phyloP scores from a whole-genome alignment of 2,797 vertebrate species.

The Alectoris magna region DNA sequence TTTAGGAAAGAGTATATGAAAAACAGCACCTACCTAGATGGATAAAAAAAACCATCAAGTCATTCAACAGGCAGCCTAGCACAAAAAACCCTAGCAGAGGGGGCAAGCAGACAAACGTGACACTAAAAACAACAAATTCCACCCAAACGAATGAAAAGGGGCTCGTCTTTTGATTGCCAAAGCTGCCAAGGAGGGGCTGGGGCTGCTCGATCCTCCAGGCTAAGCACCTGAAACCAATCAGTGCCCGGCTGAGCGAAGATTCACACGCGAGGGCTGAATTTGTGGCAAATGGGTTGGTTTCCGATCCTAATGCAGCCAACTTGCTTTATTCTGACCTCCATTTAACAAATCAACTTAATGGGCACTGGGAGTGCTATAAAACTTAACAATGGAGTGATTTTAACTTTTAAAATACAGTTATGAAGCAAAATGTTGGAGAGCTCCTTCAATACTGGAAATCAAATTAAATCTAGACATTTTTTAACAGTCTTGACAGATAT shows the following conservation, averaged over 20 bases:
- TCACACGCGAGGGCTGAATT: constrained; percentile 79
- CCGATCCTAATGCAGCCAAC: constrained; percentile 80
- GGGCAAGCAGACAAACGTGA: not conserved
- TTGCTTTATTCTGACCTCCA: constrained; percentile 81
- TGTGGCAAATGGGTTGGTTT: constrained; percentile 84
- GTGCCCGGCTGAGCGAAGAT: constrained; percentile 76
- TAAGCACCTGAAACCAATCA: constrained; percentile 89
- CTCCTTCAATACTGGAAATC: constrained; percentile 86
- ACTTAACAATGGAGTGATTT: constrained; percentile 84
- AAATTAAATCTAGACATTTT: constrained; percentile 88
- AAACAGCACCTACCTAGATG: constrained; percentile 46
- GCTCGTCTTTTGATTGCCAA: constrained; percentile 8
- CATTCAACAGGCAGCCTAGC: not conserved
- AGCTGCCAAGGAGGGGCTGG: constrained; percentile 70
- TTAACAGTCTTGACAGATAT: constrained; percentile 87
- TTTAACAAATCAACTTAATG: constrained; percentile 87
- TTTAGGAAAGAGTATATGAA: constrained; percentile 61
- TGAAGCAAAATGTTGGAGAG: constrained; percentile 83
- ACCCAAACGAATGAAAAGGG: constrained; percentile 25
- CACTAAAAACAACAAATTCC: not conserved
- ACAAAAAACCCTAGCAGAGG: not conserved
- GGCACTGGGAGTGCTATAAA: constrained; percentile 85
- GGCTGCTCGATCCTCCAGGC: constrained; percentile 74
- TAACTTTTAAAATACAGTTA: constrained; percentile 86
- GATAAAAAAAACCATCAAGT: constrained; percentile 19